A percentile compares a stretch with the other conserved stretches of the same genome.
Evolutionary conservation across 1,140 invertebrate genomes (phyloP).

Genomic region (Heliothis virescens): DNA sequence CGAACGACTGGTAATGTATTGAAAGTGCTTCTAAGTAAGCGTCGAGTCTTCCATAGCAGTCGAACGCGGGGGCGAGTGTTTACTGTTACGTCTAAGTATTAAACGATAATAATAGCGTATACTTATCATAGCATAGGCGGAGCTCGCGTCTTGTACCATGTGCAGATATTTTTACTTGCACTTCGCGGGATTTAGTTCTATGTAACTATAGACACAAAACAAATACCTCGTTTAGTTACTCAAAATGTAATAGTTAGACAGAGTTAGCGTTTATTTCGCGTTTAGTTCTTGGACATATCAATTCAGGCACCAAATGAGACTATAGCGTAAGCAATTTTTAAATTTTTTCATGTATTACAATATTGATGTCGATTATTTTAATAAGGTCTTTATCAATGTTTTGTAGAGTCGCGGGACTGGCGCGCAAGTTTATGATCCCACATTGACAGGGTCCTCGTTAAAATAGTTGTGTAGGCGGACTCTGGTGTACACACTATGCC

Average conservation of each 20-base stretch:
- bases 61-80: conserved; percentile 75
- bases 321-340: conserved; percentile 80
- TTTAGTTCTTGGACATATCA: conserved; percentile 85
- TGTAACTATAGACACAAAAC: conserved; percentile 82
- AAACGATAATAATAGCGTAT: conserved; percentile 85
- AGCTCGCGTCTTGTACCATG: conserved; percentile 64
- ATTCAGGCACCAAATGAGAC: conserved; percentile 84
- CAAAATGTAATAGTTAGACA: conserved; percentile 80
- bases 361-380: conserved; percentile 50
- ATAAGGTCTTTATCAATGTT: conserved; percentile 59
- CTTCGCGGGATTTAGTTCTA: conserved; percentile 72
- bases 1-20: conserved; percentile 80
- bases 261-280: conserved; percentile 79
- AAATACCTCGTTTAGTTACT: conserved; percentile 85
- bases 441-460: conserved; percentile 51
- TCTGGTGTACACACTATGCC: conserved; percentile 69
- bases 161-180: conserved; percentile 64
- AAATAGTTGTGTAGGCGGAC: conserved; percentile 60
- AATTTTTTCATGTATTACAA: conserved; percentile 68
- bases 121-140: conserved; percentile 79
- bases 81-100: conserved; percentile 84
- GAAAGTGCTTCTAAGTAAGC: conserved; percentile 83
- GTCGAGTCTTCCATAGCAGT: conserved; percentile 85
- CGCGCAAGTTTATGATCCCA: conserved; percentile 37
- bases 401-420: conserved; percentile 45